These are phyloP conservation scores for Zapus hudsonius DNA, from an alignment of 2,113 vertebrate genomes.

Conservation along the genomic window DNA sequence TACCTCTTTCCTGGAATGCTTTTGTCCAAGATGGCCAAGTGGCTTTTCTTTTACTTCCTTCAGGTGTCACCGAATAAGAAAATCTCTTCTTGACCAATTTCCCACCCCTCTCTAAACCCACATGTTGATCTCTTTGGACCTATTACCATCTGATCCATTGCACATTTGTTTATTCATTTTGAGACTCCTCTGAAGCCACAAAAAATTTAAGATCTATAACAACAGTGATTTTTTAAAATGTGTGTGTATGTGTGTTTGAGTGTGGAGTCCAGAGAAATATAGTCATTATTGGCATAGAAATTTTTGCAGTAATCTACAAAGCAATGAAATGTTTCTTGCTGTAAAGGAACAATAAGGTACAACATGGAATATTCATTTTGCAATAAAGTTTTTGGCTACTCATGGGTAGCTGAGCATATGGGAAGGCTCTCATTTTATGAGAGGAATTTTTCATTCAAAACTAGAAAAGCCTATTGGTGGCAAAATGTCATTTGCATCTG, in stretches of 20 bases:
- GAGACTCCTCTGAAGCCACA: background rate
- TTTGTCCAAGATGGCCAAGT: background rate
- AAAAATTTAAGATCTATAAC: conserved; percentile 23
- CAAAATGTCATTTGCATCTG: conserved; percentile 61
- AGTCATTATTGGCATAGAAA: conserved; percentile 26
- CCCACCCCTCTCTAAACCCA: background rate
- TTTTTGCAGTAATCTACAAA: conserved; percentile 61
- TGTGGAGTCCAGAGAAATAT: background rate
- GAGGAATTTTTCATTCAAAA: conserved; percentile 69
- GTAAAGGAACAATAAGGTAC: conserved; percentile 48
- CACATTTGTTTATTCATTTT: conserved; percentile 5
- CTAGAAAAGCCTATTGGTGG: conserved; percentile 60
- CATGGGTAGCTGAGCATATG: conserved; percentile 51
- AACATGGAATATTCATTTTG: conserved; percentile 57
- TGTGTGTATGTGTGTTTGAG: no score
- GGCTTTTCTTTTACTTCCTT: conserved; percentile 34
- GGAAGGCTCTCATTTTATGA: conserved; percentile 57
- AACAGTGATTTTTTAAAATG: no score
- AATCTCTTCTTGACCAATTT: conserved; percentile 32
- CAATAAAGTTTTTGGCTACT: conserved; percentile 68
- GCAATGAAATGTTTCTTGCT: conserved; percentile 46
- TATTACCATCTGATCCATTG: background rate
- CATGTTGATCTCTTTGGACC: conserved; percentile 14
- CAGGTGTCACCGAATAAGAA: conserved; percentile 7
- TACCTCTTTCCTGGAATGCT: conserved; percentile 22